These are phyloP conservation scores for Ceratitis capitata DNA, from an alignment of 1,140 invertebrate species.

Conservation along the genomic window DNA sequence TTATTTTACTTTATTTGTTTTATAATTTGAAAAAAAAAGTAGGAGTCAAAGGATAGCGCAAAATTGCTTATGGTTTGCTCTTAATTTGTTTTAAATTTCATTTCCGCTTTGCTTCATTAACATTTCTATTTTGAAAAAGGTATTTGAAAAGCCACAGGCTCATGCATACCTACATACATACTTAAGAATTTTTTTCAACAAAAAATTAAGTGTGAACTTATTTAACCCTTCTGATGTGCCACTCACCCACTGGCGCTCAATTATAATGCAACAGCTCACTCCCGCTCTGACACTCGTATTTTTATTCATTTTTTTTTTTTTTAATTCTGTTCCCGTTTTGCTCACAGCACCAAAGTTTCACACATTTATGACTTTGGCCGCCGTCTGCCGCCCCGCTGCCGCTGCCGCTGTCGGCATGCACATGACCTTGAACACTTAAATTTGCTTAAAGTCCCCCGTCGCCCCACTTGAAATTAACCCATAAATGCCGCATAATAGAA, in stretches of 20 bases:
- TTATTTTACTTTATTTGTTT: too few species aligned
- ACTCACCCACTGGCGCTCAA: not conserved
- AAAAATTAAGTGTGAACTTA: not conserved
- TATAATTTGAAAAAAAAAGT: not conserved
- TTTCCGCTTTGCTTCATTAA: conserved; percentile 25
- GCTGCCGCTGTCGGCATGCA: not conserved
- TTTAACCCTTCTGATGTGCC: not conserved
- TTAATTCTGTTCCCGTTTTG: not conserved
- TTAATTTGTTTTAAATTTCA: conserved; percentile 36
- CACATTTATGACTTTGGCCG: conserved; percentile 24
- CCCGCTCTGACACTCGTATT: too few species aligned
- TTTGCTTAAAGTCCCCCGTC: conserved; percentile 17
- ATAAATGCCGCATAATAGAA: not conserved
- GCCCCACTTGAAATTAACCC: not conserved
- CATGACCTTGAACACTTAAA: conserved; percentile 38
- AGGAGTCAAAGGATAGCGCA: not conserved
- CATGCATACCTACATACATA: not conserved
- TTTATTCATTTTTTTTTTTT: not conserved
- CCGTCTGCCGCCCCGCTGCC: not conserved
- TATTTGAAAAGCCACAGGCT: not conserved
- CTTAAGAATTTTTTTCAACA: not conserved
- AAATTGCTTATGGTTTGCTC: conserved; percentile 22
- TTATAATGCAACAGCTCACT: too few species aligned
- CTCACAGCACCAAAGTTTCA: not conserved
- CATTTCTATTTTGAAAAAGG: not conserved